Evolutionary conservation across 1,140 invertebrate genomes (phyloP), one percentile per base, ranked within the genome.

Genomic region (Teleopsis dalmanni): DNA sequence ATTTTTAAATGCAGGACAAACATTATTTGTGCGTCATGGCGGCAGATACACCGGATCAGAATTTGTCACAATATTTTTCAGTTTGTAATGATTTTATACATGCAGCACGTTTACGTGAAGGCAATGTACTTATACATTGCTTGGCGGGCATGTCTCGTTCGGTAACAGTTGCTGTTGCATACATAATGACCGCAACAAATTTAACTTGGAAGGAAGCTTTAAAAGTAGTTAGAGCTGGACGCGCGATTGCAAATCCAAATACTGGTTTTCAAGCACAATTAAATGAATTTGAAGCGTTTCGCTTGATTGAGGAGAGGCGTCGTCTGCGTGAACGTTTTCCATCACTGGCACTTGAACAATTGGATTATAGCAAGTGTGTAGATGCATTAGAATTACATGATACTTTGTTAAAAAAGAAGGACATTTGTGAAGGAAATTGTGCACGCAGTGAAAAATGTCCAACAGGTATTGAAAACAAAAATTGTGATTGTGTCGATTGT

Each of bases 41-140:
- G 9, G 88, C 91, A 10, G 94, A 97, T 71, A 87, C 85, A 11
- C 89, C 92, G 0, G 85, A 91, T 62, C 92, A 97, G 72, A 94
- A 96, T 73, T 75, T 98, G 9, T 83, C 83, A 11, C 91, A 94
- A 72, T 95, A 89, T 74, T 96, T 97, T 74, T 81, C 87, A 14
- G 72, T 90, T 35, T 95, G 91, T 73, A 96, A 95, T 73, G 92
- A 97, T 65, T 98, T 97, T 62, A 97, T 97, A 59, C 93, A 97
- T 70, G 82, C 84, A 2, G 93, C 92, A 1, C 75, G 94, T 42
- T 73, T 92, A 1, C 77, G 86, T 27, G 89, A 91, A 50, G 92
- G 93, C 50, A 88, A 87, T 67, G 93, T 98, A 26, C 78, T 98
- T 13, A 92, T 98, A 59, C 94, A 98, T 70, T 98, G 94, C 73